Evolutionary conservation across 2,113 vertebrate genomes (phyloP), one percentile per base, ranked within the genome.

Genomic region (Colinus virginianus): DNA sequence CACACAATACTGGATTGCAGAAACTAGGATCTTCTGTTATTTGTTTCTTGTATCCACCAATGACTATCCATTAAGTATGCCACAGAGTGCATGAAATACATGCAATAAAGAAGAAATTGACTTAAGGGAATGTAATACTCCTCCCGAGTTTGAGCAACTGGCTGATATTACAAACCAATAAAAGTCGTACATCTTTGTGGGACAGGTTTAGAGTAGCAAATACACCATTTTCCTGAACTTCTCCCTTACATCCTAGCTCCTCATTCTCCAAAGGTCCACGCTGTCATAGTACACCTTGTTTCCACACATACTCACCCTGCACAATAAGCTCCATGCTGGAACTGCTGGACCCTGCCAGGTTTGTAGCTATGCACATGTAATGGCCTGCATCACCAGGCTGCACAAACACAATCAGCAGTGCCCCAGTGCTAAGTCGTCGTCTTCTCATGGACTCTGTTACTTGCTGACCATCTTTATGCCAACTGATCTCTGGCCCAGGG

Each of bases 331-430:
- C 97, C 88, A 97, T 94, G 79, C 96, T 97, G 3, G 96, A 76
- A 56, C 96, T 99, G 84, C 95, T 97, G 1, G 98, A 98, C 17
- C 99, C 99, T 0, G 99, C 99, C 6, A 68, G 92, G 13, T 99
- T 99, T 19, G 98, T 94, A 0, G 98, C 99, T 2, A 88, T 97
- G 90, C 99, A 99, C 0, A 98, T 99, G 95, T 99, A 99, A 56
- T 77, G 97, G 6, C 99, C 99, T 0, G 98, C 77, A 13, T 99
- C 98, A 1, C 80, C 91, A 0, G 98, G 98, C 95, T 98, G 98
- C 61, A 96, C 97, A 59, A 99, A 98, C 7, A 98, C 97, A 5
- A 99, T 97, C 67, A 99, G 99, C 87, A 99, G 97, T 3, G 98
- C 98, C 2, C 99, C 99, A 0, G 97, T 98, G 92, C 97, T 98